phyloP scores from a whole-genome alignment of 2,888 invertebrate genomes.

The Drosophila antonietae region DNA sequence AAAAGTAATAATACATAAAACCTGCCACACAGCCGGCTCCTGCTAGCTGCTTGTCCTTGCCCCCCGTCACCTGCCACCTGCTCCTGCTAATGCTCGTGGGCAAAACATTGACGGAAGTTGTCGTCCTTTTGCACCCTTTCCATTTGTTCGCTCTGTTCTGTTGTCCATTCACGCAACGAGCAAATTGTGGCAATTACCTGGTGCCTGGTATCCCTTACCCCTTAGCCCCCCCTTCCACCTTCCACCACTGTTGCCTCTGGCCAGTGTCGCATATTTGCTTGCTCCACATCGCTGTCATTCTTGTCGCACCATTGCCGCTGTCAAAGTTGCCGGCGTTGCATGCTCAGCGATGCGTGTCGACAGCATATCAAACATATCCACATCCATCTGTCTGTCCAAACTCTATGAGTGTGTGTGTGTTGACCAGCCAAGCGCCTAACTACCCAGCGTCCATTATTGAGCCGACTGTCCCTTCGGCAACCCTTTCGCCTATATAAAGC shows the following conservation, averaged over 20 bases:
- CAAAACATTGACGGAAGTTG: conserved; percentile 56
- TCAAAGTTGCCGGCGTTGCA: conserved; percentile 63
- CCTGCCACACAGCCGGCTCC: conserved; percentile 6
- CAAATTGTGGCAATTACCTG: conserved; percentile 80
- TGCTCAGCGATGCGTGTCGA: conserved; percentile 80
- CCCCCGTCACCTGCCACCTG: background rate
- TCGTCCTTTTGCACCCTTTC: conserved; percentile 51
- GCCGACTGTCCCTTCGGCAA: conserved; percentile 13
- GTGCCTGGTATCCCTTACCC: conserved; percentile 6
- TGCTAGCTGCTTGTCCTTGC: conserved; percentile 16
- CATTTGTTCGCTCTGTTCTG: conserved; percentile 5
- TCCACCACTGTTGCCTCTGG: background rate
- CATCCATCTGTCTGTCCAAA: conserved; percentile 40
- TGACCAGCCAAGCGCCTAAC: conserved; percentile 36
- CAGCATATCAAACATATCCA: conserved; percentile 74
- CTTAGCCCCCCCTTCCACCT: background rate
- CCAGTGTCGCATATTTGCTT: conserved; percentile 61
- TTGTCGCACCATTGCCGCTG: conserved; percentile 55
- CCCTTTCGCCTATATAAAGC: conserved; percentile 18
- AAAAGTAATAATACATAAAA: conserved; percentile 12
- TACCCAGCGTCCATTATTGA: conserved; percentile 32
- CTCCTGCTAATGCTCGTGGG: conserved; percentile 20
- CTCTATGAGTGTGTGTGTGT: background rate
- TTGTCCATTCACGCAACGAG: conserved; percentile 76
- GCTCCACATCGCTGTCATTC: conserved; percentile 58